Base-by-base conservation (phyloP, 2,113 vertebrate species). In the Epinephelus lanceolatus region DNA sequence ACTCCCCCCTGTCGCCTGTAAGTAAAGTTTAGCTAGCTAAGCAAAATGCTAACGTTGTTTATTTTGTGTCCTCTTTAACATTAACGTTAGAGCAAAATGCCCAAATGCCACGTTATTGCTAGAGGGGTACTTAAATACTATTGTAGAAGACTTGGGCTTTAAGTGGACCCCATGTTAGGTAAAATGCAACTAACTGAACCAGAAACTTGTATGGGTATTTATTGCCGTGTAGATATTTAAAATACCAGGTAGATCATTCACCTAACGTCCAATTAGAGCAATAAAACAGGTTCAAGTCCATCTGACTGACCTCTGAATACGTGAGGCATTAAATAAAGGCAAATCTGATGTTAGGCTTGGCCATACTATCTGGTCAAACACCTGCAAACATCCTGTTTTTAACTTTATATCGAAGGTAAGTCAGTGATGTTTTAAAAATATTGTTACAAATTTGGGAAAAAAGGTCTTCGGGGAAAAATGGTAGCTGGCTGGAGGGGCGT, bases 1-100 rank as follows among this genome's bases (percentile, higher is more conserved):
- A n/a, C 3, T 18, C n/a, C 11, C 8, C 42, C 42, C 0, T 42
- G 5, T n/a, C 6, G 14, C 2, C 5, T n/a, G 19, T 12, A 1
- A 0, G 15, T 37, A 10, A 68, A 73, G 61, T 77, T 63, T 4
- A 76, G 6, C 49, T 59, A 8, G 11, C 21, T 4, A 23, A 40
- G 8, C 11, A 51, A 1, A 57, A 10, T 27, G 53, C 72, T 69
- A 55, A 69, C 42, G 52, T 10, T 6, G 3, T 21, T n/a, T 8
- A 13, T 1, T 49, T 30, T 47, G 1, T 42, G 51, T 21, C n/a
- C 30, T 55, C 15, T n/a, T 45, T 18, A 68, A 59, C 25, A 52
- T 3, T 18, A 68, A 59, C 25, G 42, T 3, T 2, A 27, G 13
- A 9, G 13, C 6, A 27, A 8, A 23, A 23, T 12, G 30, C 8